Conservation (phyloP, 1,140 invertebrate species). For the Sogatella furcifera region DNA sequence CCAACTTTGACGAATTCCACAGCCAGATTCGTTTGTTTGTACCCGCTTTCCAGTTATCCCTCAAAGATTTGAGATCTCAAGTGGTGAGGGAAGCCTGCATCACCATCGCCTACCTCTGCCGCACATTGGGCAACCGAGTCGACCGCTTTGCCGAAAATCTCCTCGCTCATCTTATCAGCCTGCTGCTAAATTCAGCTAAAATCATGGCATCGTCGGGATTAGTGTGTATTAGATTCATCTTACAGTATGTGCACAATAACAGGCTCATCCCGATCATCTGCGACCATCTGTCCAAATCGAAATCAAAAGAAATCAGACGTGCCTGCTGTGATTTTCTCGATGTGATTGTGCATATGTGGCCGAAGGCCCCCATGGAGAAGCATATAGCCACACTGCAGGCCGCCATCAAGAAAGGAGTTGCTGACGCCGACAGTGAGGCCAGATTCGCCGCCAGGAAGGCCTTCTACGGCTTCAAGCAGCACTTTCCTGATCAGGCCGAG, state of each 20-base stretch:
- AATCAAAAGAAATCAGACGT: constrained; percentile 84
- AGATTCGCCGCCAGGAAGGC: constrained; percentile 67
- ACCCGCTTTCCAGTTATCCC: constrained; percentile 64
- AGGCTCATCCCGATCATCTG: constrained; percentile 82
- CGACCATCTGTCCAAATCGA: constrained; percentile 58
- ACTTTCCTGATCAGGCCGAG: constrained; percentile 86
- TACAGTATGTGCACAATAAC: constrained; percentile 73
- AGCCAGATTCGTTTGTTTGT: constrained; percentile 69
- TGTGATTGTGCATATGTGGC: constrained; percentile 76
- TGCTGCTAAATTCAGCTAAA: constrained; percentile 94
- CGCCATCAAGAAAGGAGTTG: constrained; percentile 76
- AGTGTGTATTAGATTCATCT: constrained; percentile 79
- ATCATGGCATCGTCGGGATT: constrained; percentile 80
- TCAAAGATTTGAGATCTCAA: constrained; percentile 77
- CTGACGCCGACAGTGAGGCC: constrained; percentile 86
- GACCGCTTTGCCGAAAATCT: constrained; percentile 77
- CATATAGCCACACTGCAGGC: constrained; percentile 68
- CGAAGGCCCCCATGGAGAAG: constrained; percentile 66
- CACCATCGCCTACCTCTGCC: constrained; percentile 83
- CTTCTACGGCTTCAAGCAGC: constrained; percentile 80
- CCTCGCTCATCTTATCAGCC: constrained; percentile 71
- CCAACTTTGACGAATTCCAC: constrained; percentile 72
- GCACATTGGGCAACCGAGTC: constrained; percentile 68
- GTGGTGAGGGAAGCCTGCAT: constrained; percentile 92
- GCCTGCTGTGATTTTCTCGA: constrained; percentile 76